Percentiles rank a stretch among this genome's conserved stretches.
phyloP scores from a whole-genome alignment of 2,888 invertebrate genomes.

The Busseola fusca region DNA sequence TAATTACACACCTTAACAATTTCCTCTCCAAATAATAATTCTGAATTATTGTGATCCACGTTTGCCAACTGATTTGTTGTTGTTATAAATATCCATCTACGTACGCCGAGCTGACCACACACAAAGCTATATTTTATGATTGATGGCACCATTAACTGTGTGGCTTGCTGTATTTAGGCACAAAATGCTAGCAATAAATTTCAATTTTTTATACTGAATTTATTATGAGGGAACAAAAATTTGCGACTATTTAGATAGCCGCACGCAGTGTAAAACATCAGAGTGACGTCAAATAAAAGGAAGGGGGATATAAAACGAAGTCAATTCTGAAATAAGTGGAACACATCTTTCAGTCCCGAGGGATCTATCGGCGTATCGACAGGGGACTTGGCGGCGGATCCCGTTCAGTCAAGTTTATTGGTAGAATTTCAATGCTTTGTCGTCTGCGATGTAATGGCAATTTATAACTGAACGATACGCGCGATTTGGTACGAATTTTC shows the following conservation, averaged over 20 bases:
- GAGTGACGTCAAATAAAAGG: conserved; percentile 64
- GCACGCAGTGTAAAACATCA: conserved; percentile 61
- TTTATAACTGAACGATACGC: conserved; percentile 72
- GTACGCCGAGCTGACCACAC: conserved; percentile 64
- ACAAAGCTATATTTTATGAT: conserved; percentile 70
- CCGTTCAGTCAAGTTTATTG: conserved; percentile 80
- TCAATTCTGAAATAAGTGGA: conserved; percentile 79
- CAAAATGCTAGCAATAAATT: conserved; percentile 68
- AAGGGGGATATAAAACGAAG: conserved; percentile 74
- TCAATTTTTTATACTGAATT: conserved; percentile 61
- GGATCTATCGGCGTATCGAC: conserved; percentile 78
- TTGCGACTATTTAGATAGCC: conserved; percentile 62
- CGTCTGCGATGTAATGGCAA: conserved; percentile 76
- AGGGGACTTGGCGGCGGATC: conserved; percentile 73
- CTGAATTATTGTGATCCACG: conserved; percentile 61
- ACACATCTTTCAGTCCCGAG: conserved; percentile 77
- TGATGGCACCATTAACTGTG: conserved; percentile 68
- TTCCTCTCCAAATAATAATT: conserved; percentile 59
- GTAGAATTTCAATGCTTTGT: conserved; percentile 81
- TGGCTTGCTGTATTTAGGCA: conserved; percentile 63
- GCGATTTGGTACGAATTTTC: conserved; percentile 64
- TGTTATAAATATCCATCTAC: conserved; percentile 69
- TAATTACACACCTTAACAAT: conserved; percentile 60
- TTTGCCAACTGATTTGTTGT: conserved; percentile 65
- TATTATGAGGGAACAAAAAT: conserved; percentile 43